Base-by-base conservation (phyloP, 2,888 invertebrate species). In the Tupiocoris notatus region DNA sequence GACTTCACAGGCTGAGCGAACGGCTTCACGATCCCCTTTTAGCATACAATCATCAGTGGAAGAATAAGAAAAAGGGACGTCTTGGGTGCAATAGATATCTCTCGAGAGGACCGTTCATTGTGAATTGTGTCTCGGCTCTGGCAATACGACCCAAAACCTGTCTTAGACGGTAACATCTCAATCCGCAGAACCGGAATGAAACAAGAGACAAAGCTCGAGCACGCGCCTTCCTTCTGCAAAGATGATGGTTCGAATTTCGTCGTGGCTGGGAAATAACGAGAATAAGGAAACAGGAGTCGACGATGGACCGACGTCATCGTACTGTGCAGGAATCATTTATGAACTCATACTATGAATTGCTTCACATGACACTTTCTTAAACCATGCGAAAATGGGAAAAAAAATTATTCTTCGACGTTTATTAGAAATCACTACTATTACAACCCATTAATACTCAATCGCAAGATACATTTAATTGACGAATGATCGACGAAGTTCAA, bases 41-140 rank as follows among this genome's bases (percentile, higher is more conserved):
- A 67, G 67, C 67, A 67, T 67, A 67, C 67, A 67, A 67, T 56
- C 67, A 65, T 24, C 65, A 12, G 39, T 39, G 39, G 39, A 39
- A 39, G 39, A 39, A 39, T 3, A 39, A 12, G 39, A 39, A 39
- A 39, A 39, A 39, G 39, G 39, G 39, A 12, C 39, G 39, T 39
- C 39, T 39, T 12, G 39, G 39, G 3, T 12, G 39, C 39, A 39
- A 39, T 39, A 39, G 39, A 39, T 39, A 39, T 39, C 39, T 39
- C 39, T 39, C 39, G n/a, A 39, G 39, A 39, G n/a, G 39, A 39
- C 39, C 39, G 39, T 12, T 39, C 39, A 39, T 39, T 39, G 39
- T 39, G 39, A 39, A 39, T 39, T 39, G 39, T 39, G 39, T 12
- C 39, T 39, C 39, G 39, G 39, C 39, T 39, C 39, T 3, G 39